phyloP scores from a whole-genome alignment of 2,888 invertebrate species.

The Ophonus ardosiacus region DNA sequence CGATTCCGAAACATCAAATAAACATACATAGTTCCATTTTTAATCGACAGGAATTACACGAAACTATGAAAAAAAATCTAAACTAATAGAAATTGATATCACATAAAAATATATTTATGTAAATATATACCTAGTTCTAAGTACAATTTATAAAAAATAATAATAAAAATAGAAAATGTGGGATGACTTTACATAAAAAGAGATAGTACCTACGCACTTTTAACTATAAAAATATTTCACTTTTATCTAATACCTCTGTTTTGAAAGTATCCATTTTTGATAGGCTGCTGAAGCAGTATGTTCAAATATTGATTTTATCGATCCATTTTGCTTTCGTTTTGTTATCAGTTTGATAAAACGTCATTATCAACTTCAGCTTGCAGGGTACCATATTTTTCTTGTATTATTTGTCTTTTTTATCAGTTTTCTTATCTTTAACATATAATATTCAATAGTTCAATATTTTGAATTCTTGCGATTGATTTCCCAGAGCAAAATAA shows the following conservation, averaged over 20 bases:
- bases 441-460: not conserved
- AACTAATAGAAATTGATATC: too few relatives aligned
- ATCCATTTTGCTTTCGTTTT: constrained; percentile 19
- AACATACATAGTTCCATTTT: too few relatives aligned
- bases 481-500: not conserved
- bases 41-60: too few relatives aligned
- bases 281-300: constrained; percentile 16
- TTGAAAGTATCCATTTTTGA: constrained; percentile 13
- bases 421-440: not conserved
- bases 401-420: constrained; percentile 35
- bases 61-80: too few relatives aligned
- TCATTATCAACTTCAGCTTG: constrained; percentile 6
- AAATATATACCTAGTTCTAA: too few relatives aligned
- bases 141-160: too few relatives aligned
- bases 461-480: not conserved
- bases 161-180: too few relatives aligned
- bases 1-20: too few relatives aligned
- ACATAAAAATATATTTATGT: too few relatives aligned
- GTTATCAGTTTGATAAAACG: constrained; percentile 30
- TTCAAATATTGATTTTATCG: constrained; percentile 30
- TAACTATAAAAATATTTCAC: too few relatives aligned
- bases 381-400: not conserved
- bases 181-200: too few relatives aligned
- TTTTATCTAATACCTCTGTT: not conserved
- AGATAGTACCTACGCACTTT: too few relatives aligned